Base-by-base conservation (phyloP, 2,113 vertebrate species). In the Pygathrix nemaeus region DNA sequence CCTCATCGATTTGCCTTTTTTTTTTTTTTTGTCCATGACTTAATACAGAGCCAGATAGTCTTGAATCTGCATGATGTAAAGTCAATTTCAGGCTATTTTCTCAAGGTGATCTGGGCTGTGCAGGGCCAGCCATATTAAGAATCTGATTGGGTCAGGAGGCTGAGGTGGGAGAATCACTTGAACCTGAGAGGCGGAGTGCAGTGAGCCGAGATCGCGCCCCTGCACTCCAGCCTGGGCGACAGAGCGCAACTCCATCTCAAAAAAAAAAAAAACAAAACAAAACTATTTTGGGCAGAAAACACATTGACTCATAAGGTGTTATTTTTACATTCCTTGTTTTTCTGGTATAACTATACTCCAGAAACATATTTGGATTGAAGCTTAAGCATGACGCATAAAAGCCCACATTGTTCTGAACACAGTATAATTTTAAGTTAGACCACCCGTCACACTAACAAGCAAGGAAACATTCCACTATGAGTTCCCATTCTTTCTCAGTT, bases 271-370 rank as follows among this genome's bases (percentile, higher is more conserved):
- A 1, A 61, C 5, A 13, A 64, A 64, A 13, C 5, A 10, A 27
- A 61, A 14, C 43, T 87, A 72, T 78, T 93, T 87, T 80, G 70
- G 79, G 21, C 86, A 85, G 85, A 93, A 96, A 90, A 80, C 48
- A 85, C 64, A 10, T 80, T 81, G 75, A 92, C 86, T 92, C 95
- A 92, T 70, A 76, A 94, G 55, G 90, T 82, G 83, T 96, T 96
- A 94, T 90, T 98, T 97, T 96, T 96, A 73, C 59, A 84, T 55
- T 68, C 32, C 57, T 94, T 94, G 86, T 97, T 94, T 97, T 97
- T 93, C 72, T 97, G 78, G 92, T 45, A 23, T 96, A 93, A 86
- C 92, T 52, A 50, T 75, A 81, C 87, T 88, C 97, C 84, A 97
- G 84, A 97, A 96, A 88, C 93, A 81, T 59, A 87, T 81, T 88